Evolutionary conservation across 2,888 invertebrate species (phyloP).

Genomic region (Clunio marinus): DNA sequence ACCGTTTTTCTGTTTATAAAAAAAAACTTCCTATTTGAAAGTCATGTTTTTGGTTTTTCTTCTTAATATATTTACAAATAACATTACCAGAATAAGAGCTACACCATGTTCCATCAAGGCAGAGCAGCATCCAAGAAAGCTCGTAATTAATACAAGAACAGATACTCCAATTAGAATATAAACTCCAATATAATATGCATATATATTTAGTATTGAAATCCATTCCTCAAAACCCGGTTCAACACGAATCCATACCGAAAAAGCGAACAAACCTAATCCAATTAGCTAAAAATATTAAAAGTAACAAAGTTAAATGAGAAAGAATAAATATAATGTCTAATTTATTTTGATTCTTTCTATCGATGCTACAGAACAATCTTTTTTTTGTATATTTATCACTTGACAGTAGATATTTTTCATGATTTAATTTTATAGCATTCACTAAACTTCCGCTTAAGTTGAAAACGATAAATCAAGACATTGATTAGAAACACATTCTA

Average conservation of each 20-base stretch:
- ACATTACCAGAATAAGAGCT: slow-evolving; percentile 63
- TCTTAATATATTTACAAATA: no score
- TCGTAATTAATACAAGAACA: slow-evolving; percentile 67
- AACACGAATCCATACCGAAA: slow-evolving; percentile 76
- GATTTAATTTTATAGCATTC: no score
- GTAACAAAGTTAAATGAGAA: no score
- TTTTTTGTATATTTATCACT: no score
- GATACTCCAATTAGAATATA: slow-evolving; percentile 73
- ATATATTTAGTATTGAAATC: slow-evolving; percentile 69
- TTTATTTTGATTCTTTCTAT: background rate
- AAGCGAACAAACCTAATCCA: slow-evolving; percentile 70
- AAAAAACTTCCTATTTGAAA: no score
- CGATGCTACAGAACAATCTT: no score
- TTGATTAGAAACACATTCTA: no score
- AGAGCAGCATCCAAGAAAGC: slow-evolving; percentile 79
- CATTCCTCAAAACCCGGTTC: slow-evolving; percentile 80
- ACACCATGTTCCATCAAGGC: slow-evolving; percentile 70
- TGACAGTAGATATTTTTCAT: no score
- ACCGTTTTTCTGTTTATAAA: background rate
- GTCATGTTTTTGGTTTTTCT: slow-evolving; percentile 2
- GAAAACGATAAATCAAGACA: no score
- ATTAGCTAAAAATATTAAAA: slow-evolving; percentile 7
- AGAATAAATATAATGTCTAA: no score
- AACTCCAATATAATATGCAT: slow-evolving; percentile 76
- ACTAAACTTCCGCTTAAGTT: no score